Conservation (phyloP, 2,113 vertebrate species). For the Neolamprologus fasciatus region DNA sequence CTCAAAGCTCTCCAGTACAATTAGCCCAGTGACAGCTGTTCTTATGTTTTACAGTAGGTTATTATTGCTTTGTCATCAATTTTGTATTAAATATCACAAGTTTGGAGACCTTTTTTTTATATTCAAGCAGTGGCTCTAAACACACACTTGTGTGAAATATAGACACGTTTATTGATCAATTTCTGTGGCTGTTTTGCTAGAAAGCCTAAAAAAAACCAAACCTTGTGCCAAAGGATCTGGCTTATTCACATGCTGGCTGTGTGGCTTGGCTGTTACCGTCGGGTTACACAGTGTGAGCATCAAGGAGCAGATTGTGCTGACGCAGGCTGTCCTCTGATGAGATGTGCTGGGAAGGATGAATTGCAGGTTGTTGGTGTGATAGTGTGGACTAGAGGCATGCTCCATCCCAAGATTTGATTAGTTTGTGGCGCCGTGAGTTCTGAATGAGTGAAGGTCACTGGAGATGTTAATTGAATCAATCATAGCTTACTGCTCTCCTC, state of each 20-base stretch:
- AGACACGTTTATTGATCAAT: not conserved
- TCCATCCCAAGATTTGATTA: conserved; percentile 9
- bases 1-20: not conserved
- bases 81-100: not conserved
- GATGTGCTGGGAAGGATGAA: conserved; percentile 1
- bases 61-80: not conserved
- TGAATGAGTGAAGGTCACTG: conserved; percentile 38
- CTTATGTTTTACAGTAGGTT: not conserved
- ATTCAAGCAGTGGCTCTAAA: not conserved
- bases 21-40: not conserved
- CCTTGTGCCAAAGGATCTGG: not conserved
- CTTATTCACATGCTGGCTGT: conserved; percentile 3
- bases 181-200: not conserved
- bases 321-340: conserved; percentile 14
- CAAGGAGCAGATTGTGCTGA: conserved; percentile 51
- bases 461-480: conserved; percentile 40
- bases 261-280: conserved; percentile 11
- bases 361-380: conserved; percentile 23
- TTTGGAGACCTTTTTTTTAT: not conserved
- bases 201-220: not conserved
- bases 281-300: conserved; percentile 48
- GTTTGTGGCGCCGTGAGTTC: not conserved
- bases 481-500: not conserved
- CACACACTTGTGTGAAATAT: not conserved
- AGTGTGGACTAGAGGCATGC: not conserved